phyloP scores from a whole-genome alignment of 2,113 vertebrate genomes.

The Mus pahari region DNA sequence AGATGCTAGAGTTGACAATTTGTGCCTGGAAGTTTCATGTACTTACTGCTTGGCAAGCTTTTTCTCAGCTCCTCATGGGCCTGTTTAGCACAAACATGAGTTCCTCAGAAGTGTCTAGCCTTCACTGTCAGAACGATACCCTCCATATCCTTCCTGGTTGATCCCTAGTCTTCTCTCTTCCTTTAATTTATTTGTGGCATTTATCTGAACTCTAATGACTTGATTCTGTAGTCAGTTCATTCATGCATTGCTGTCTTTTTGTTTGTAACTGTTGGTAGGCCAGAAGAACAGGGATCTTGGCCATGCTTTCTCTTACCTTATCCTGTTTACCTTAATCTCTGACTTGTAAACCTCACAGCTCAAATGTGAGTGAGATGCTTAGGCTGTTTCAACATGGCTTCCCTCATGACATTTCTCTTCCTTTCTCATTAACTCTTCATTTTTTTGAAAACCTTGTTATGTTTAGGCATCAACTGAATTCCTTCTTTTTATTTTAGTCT shows the following conservation, averaged over 20 bases:
- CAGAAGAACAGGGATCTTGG: background rate
- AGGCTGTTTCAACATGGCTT: background rate
- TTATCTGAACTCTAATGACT: background rate
- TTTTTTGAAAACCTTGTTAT: background rate
- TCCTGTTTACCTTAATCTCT: background rate
- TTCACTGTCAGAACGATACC: background rate
- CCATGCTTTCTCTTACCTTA: background rate
- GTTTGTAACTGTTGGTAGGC: background rate
- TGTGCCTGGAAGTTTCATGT: background rate
- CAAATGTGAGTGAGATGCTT: background rate
- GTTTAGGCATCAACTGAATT: background rate
- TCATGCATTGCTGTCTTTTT: background rate
- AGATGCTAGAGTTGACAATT: background rate
- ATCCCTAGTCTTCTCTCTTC: background rate
- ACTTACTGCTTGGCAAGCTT: background rate
- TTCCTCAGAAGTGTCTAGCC: background rate
- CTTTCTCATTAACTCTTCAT: background rate
- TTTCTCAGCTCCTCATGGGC: background rate
- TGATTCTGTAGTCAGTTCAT: background rate
- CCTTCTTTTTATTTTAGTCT: conserved; percentile 1
- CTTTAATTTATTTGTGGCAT: background rate
- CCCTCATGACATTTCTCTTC: background rate
- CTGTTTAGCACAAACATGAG: background rate
- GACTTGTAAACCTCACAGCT: background rate
- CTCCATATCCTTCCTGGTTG: background rate